Base-by-base conservation (phyloP, 1,140 invertebrate genomes). In the Drosophila mojavensis region DNA sequence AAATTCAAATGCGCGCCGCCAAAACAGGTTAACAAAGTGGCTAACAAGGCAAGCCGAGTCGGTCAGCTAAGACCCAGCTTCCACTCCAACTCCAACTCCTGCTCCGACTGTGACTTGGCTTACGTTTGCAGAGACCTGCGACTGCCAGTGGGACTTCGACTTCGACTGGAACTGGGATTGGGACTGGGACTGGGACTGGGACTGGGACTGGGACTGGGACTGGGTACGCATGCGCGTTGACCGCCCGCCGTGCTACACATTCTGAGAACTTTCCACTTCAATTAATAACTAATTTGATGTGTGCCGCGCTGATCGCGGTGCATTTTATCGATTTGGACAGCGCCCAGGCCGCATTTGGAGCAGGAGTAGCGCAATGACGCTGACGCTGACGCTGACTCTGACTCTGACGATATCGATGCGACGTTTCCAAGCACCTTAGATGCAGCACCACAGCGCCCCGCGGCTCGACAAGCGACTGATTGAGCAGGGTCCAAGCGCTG, bases 281-380 rank as follows among this genome's bases (percentile, higher is more conserved):
- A 88, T 88, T 88, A 88, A 88, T 88, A 88, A 88, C 83, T 88
- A 88, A 88, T 88, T 88, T 88, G 83, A 88, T 88, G 84, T 88
- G 83, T 88, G 82, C 82, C 82, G 82, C 81, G 73, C 78, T 79
- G 82, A 88, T 83, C 79, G 83, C 82, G 76, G 72, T 88, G 82
- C 79, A 88, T 79, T 88, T 86, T 88, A 86, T 86, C 79, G 83
- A 88, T 88, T 88, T 70, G 83, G 82, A 86, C 82, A 85, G 82
- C 82, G 72, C 70, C 85, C 83, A 47, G 71, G 78, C 72, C 72
- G 83, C 75, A 83, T 79, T 79, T 83, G 83, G 83, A 83, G 83
- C 83, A 82, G 43, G 26, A 61, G 30, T 60, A 45, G 56, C 39
- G 43, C 13, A 60, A 36, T 39, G 62, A 60, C 39, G 47, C 50